Evolutionary conservation across 2,113 vertebrate species (phyloP).

Genomic region (Sigmodon hispidus): DNA sequence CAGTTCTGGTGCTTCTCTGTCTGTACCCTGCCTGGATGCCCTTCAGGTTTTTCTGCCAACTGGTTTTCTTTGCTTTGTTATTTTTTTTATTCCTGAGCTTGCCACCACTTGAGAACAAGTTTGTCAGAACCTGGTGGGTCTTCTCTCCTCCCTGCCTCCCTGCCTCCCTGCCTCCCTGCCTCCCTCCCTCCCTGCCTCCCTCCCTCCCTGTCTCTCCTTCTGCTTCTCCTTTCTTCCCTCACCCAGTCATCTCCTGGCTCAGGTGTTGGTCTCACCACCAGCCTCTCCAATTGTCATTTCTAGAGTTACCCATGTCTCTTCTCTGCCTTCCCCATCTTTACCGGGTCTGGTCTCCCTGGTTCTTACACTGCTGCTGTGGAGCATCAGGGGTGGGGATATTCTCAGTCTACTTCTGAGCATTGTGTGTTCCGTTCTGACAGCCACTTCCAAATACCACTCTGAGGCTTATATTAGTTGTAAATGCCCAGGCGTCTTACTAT

Average conservation of each 20-base stretch:
- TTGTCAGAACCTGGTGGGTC: background rate
- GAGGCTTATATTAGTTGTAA: too few relatives aligned
- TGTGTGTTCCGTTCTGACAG: background rate
- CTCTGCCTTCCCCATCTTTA: background rate
- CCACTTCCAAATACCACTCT: too few relatives aligned
- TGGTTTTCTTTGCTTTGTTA: background rate
- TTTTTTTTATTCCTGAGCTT: background rate
- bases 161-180: background rate
- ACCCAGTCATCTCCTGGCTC: background rate
- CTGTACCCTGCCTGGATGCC: too few relatives aligned
- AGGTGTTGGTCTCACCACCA: background rate
- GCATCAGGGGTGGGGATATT: too few relatives aligned
- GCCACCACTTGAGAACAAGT: background rate
- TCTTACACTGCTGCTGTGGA: background rate
- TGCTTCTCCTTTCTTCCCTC: too few relatives aligned
- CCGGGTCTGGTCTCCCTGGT: background rate
- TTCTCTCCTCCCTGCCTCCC: background rate
- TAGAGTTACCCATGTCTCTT: background rate
- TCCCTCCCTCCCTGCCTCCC: rapidly evolving
- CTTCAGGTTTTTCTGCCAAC: background rate
- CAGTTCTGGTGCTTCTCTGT: background rate
- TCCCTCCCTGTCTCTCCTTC: too few relatives aligned
- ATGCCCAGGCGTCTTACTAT: too few relatives aligned
- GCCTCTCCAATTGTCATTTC: background rate
- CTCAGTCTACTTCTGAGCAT: background rate